These are phyloP conservation scores for Willisornis vidua DNA, from an alignment of 2,113 vertebrate species.

Conservation along the genomic window DNA sequence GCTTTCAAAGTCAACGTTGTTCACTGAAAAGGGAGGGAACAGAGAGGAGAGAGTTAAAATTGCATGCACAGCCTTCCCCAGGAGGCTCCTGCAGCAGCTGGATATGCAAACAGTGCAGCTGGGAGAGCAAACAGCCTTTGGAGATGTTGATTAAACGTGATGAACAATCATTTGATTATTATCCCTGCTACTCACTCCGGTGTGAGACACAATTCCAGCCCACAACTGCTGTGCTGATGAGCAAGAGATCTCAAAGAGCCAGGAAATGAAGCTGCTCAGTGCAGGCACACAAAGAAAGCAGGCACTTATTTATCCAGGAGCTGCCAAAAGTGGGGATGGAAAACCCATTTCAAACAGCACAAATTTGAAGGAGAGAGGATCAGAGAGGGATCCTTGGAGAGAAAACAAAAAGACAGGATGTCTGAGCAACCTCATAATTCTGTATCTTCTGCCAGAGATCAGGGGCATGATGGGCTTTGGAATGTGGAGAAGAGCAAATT, in stretches of 20 bases:
- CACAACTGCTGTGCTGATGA: background rate
- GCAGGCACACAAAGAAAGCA: background rate
- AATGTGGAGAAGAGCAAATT: background rate
- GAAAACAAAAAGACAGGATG: background rate
- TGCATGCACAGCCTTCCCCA: background rate
- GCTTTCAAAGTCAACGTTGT: slow-evolving; percentile 85
- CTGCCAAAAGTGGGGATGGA: background rate
- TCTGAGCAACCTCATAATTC: fast-evolving
- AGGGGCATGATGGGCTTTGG: background rate
- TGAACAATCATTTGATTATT: slow-evolving; percentile 5
- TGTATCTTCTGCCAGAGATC: background rate
- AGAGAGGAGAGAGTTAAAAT: slow-evolving; percentile 19
- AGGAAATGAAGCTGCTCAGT: slow-evolving; percentile 21
- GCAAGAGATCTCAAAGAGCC: background rate
- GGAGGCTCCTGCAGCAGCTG: slow-evolving; percentile 24
- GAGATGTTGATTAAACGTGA: background rate
- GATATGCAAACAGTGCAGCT: slow-evolving; percentile 25
- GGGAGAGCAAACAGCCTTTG: background rate
- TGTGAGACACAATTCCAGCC: background rate
- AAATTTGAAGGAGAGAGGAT: background rate
- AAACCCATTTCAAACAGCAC: background rate
- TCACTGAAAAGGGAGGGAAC: slow-evolving; percentile 76
- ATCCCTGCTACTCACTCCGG: background rate
- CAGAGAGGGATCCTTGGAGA: background rate
- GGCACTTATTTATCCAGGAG: background rate